Evolutionary conservation across 2,797 vertebrate genomes (phyloP), one percentile per base, ranked within the genome.

Genomic region (Cottoperca gobio): DNA sequence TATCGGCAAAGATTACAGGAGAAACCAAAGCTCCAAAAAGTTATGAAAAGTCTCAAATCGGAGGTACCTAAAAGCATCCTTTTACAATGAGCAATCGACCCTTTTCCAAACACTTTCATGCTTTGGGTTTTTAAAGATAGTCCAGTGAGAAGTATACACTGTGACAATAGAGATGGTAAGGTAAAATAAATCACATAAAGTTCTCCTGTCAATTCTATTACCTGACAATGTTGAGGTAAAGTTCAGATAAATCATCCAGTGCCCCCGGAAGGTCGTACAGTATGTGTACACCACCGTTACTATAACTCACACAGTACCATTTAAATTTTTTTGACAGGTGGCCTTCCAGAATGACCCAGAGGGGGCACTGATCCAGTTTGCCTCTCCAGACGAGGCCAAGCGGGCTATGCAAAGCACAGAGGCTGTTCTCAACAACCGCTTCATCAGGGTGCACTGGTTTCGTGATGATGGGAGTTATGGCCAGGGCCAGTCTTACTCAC

Each of bases 401-500:
- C 96, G 96, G 69, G 97, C 98, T 71, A 97, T 98, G 76, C 97
- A 97, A 68, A 99, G 97, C 93, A 96, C 97, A 42, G 97, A 99
- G 93, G 98, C 98, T 8, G 97, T 99, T 28, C 95, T 99, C 81
- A 99, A 98, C 88, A 99, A 99, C 91, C 96, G 97, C 52, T 99
- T 99, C 88, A 99, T 99, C 90, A 96, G 94, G 85, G 95, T 99
- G 65, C 95, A 97, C 90, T 99, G 98, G 98, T 97, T 96, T 84
- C 95, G 97, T 86, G 97, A 97, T 70, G 96, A 96, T 68, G 89
- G 88, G 37, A 92, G 90, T 0, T 85, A 92, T 1, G 82, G 35
- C 2, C 84, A 55, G 19, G 40, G 78, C 14, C 91, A 86, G 39
- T 54, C 66, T 24, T 81, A 76, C 45, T n/a, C 35, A 4, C 88